These are phyloP conservation scores for Epinephelus lanceolatus DNA, from an alignment of 2,113 vertebrate species.

Conservation along the genomic window DNA sequence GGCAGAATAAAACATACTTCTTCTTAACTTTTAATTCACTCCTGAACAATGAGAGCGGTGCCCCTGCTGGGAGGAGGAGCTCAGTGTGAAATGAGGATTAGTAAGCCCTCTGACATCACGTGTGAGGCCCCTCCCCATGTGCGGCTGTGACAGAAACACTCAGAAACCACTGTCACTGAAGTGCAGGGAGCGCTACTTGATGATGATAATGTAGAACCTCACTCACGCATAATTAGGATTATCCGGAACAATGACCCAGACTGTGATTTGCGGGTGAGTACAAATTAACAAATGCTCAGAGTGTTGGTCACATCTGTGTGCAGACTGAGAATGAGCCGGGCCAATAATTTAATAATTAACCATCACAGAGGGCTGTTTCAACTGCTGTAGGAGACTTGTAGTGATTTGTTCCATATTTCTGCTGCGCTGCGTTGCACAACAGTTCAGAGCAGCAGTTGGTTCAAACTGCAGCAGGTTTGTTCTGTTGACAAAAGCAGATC, in stretches of 20 bases:
- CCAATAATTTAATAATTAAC: conserved; percentile 60
- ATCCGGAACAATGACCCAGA: conserved; percentile 67
- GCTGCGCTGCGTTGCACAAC: not conserved
- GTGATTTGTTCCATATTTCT: conserved; percentile 41
- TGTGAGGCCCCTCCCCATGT: conserved; percentile 63
- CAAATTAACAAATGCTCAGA: conserved; percentile 59
- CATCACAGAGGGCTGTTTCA: conserved; percentile 23
- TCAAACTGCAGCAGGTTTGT: conserved; percentile 32
- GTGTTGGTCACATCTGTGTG: conserved; percentile 52
- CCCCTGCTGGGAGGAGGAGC: conserved; percentile 53
- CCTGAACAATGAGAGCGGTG: conserved; percentile 15
- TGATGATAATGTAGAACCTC: conserved; percentile 63
- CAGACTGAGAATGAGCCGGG: conserved; percentile 48
- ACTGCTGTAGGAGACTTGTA: conserved; percentile 25
- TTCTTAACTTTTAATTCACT: conserved; percentile 43
- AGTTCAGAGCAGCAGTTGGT: conserved; percentile 25
- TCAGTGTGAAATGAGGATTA: conserved; percentile 58
- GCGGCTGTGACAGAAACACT: conserved; percentile 66
- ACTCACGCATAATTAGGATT: conserved; percentile 71
- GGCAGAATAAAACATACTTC: not conserved
- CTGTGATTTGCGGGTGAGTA: conserved; percentile 76
- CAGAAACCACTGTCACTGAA: conserved; percentile 60
- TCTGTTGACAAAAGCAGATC: conserved; percentile 27
- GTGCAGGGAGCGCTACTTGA: conserved; percentile 61
- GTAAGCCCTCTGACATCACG: conserved; percentile 60